Conservation (phyloP, 2,888 invertebrate genomes). For the Agriotes lineatus region DNA sequence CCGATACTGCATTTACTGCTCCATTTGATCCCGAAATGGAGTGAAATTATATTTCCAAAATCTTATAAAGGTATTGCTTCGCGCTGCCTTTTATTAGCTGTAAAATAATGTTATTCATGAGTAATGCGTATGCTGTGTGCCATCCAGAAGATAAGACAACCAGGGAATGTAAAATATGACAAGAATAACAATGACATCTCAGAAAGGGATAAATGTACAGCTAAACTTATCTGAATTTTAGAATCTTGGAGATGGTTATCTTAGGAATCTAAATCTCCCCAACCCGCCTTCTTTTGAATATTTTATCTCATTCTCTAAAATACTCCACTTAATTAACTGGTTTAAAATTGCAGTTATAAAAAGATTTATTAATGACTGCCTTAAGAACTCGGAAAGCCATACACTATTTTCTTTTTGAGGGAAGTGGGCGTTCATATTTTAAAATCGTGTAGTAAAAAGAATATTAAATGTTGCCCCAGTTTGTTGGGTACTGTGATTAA, state of each 20-base stretch:
- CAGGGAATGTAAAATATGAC: slow-evolving; percentile 8
- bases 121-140: slow-evolving; percentile 16
- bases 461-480: not conserved
- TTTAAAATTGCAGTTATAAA: too few relatives aligned
- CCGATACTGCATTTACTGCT: slow-evolving; percentile 17
- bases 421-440: too few relatives aligned
- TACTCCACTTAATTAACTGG: too few relatives aligned
- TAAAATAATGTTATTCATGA: slow-evolving; percentile 22
- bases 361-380: too few relatives aligned
- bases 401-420: too few relatives aligned
- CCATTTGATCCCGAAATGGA: slow-evolving; percentile 16
- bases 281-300: too few relatives aligned
- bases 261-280: too few relatives aligned
- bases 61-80: not conserved
- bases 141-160: slow-evolving; percentile 5
- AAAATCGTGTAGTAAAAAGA: too few relatives aligned
- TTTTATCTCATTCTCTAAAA: too few relatives aligned
- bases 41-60: slow-evolving; percentile 6
- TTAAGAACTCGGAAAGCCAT: too few relatives aligned
- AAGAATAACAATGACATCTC: slow-evolving; percentile 22
- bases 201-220: slow-evolving; percentile 12
- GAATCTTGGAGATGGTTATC: too few relatives aligned
- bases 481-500: not conserved
- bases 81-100: slow-evolving; percentile 7
- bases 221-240: not conserved